These are phyloP conservation scores for Drosophila subpulchrella DNA, from an alignment of 1,140 invertebrate species.

Conservation along the genomic window DNA sequence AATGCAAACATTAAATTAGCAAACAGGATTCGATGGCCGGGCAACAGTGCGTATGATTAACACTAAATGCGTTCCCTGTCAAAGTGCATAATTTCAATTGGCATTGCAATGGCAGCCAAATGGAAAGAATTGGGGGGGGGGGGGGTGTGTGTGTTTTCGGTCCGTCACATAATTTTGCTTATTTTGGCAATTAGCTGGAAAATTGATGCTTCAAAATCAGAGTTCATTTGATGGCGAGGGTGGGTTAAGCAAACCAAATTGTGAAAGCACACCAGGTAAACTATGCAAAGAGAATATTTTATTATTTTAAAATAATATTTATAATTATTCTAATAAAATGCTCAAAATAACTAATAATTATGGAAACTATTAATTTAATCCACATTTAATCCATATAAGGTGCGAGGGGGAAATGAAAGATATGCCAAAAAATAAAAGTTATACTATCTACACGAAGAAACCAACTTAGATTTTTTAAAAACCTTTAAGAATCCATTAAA, in stretches of 20 bases:
- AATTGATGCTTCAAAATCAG: slow-evolving; percentile 48
- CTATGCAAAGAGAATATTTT: too few species aligned
- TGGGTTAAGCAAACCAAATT: background rate
- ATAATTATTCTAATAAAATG: too few species aligned
- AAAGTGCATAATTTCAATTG: slow-evolving; percentile 44
- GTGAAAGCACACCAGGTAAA: too few species aligned
- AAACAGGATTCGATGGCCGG: slow-evolving; percentile 22
- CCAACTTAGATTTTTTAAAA: too few species aligned
- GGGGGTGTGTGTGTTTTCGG: slow-evolving; percentile 6
- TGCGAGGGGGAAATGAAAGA: background rate
- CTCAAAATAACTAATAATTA: background rate
- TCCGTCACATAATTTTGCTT: slow-evolving; percentile 45
- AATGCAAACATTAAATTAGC: slow-evolving; percentile 32
- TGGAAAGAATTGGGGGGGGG: background rate
- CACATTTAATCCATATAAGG: too few species aligned
- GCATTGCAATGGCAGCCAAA: slow-evolving; percentile 8
- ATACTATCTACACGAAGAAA: too few species aligned
- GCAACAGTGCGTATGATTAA: slow-evolving; percentile 73
- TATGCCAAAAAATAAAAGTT: background rate
- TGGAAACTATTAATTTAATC: too few species aligned
- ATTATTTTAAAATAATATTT: too few species aligned
- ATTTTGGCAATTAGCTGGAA: slow-evolving; percentile 62
- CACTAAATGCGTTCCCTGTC: slow-evolving; percentile 47
- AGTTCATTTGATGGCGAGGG: slow-evolving; percentile 41
- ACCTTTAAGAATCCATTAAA: background rate